These are phyloP conservation scores for Molothrus ater DNA, from an alignment of 2,797 vertebrate species.

Conservation along the genomic window DNA sequence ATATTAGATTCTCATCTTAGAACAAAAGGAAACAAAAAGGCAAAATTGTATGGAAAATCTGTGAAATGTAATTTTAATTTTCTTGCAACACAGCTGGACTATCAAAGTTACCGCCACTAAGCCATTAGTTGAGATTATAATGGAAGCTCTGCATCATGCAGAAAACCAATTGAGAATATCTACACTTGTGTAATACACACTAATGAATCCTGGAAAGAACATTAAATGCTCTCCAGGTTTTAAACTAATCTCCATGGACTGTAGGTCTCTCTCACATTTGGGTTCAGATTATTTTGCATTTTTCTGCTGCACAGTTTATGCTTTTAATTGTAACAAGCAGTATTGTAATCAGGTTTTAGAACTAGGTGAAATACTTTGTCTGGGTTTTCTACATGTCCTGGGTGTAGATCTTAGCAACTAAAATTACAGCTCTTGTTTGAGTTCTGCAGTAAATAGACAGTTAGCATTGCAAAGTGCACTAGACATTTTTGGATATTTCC, in stretches of 20 bases:
- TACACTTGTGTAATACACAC: neutral
- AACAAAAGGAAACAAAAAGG: neutral
- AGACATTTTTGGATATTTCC: neutral
- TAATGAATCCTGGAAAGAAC: neutral
- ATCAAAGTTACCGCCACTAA: neutral
- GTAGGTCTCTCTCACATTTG: neutral
- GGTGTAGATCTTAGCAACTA: neutral
- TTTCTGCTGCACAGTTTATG: neutral
- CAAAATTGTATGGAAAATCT: neutral
- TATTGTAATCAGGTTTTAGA: neutral
- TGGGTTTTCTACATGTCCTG: neutral
- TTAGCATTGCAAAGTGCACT: neutral
- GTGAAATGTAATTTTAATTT: neutral
- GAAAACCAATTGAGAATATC: neutral
- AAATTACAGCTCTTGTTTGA: neutral
- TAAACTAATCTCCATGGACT: neutral
- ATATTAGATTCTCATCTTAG: neutral
- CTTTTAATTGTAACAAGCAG: neutral
- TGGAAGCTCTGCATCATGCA: neutral
- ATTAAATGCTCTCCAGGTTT: neutral
- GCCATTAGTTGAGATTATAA: neutral
- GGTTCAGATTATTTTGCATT: neutral
- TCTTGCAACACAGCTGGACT: neutral
- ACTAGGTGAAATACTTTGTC: neutral
- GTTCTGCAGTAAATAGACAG: neutral